A percentile compares a stretch with the other conserved stretches of the same genome.
Conservation (phyloP, 2,888 invertebrate species). For the Galerucella calmariensis region DNA sequence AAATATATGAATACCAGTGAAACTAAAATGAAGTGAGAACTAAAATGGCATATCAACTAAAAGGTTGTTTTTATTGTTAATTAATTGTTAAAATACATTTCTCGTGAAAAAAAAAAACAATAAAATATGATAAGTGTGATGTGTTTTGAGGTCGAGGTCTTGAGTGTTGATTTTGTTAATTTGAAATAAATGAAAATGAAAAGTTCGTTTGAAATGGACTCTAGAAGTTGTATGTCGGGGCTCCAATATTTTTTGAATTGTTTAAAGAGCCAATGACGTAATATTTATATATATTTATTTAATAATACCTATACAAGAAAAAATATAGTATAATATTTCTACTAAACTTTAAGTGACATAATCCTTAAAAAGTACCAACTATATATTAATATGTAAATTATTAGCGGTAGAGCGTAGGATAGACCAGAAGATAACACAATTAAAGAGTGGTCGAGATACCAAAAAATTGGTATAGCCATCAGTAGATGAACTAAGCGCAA, state of each 20-base stretch:
- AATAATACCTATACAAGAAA: conserved; percentile 61
- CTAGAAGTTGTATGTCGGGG: conserved; percentile 40
- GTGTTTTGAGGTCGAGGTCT: neutral
- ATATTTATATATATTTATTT: conserved; percentile 59
- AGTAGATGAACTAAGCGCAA: conserved; percentile 32
- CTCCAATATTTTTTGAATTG: conserved; percentile 49
- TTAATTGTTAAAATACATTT: neutral
- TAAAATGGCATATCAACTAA: conserved; percentile 27
- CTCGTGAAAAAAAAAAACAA: neutral
- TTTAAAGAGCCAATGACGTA: conserved; percentile 60
- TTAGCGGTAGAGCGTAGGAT: conserved; percentile 58
- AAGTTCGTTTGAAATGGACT: conserved; percentile 33
- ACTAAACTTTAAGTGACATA: conserved; percentile 64
- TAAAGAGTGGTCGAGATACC: conserved; percentile 53
- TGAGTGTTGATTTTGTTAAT: conserved; percentile 14
- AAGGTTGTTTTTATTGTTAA: conserved; percentile 17
- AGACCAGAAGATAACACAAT: conserved; percentile 46
- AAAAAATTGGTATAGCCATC: conserved; percentile 47
- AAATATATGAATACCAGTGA: neutral
- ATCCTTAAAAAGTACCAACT: conserved; percentile 75
- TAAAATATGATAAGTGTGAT: neutral
- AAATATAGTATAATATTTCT: conserved; percentile 62
- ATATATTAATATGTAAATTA: conserved; percentile 66
- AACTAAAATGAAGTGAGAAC: neutral
- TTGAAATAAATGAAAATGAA: conserved; percentile 12